phyloP scores from a whole-genome alignment of 2,113 vertebrate genomes.

The Leiothrix lutea region DNA sequence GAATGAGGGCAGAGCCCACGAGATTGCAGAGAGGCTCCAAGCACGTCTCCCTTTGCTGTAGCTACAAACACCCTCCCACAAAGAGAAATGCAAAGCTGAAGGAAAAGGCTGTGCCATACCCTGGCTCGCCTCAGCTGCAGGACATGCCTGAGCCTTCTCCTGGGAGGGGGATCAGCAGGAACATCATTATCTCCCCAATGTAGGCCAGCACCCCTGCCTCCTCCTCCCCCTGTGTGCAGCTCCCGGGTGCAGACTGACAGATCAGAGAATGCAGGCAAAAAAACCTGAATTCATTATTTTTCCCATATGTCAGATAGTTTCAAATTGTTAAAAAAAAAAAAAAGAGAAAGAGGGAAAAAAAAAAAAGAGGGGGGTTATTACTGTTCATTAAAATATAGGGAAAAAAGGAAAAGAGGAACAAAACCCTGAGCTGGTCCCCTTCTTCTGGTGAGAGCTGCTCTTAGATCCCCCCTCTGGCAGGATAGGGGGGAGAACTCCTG shows the following conservation, averaged over 20 bases:
- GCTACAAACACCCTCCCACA: background rate
- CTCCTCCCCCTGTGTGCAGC: accelerated
- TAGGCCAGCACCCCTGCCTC: conserved; percentile 12
- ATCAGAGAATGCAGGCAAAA: background rate
- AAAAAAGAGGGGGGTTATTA: background rate
- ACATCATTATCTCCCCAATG: background rate
- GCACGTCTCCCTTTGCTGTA: accelerated
- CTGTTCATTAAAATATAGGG: background rate
- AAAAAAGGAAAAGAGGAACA: background rate
- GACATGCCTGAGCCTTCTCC: background rate
- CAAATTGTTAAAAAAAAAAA: background rate
- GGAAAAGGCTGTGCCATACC: background rate
- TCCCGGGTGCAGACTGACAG: conserved; percentile 37
- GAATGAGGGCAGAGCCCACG: background rate
- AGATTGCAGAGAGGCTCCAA: background rate
- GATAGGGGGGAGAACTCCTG: background rate
- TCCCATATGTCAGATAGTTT: background rate
- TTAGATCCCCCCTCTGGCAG: background rate
- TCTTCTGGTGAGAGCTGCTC: background rate
- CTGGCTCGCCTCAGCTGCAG: background rate
- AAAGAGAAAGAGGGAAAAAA: background rate
- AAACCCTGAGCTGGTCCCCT: background rate
- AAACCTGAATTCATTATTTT: background rate
- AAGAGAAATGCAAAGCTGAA: background rate
- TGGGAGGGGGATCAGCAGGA: background rate